phyloP scores from a whole-genome alignment of 1,140 invertebrate species.

The Ostrea edulis region DNA sequence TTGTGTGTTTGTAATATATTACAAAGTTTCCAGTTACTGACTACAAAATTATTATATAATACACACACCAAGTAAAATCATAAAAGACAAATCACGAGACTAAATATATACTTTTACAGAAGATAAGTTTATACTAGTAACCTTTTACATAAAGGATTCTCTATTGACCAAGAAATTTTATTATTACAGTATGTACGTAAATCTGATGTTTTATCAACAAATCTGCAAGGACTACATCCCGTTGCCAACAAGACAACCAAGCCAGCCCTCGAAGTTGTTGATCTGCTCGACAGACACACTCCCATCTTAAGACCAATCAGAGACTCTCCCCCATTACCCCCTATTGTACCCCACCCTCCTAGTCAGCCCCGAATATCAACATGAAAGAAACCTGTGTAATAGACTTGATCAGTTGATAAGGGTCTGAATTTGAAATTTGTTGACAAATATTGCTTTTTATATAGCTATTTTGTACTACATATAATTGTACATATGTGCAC shows the following conservation, averaged over 20 bases:
- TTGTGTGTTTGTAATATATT: too few species aligned
- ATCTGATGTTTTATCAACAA: conserved; percentile 66
- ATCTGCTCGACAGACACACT: conserved; percentile 72
- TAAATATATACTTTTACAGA: too few species aligned
- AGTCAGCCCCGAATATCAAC: conserved; percentile 59
- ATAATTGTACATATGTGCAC: conserved; percentile 2
- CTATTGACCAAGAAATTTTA: conserved; percentile 41
- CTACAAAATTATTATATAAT: too few species aligned
- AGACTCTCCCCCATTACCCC: conserved; percentile 73
- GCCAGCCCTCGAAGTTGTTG: conserved; percentile 66
- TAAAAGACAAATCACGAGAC: too few species aligned
- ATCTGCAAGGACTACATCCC: conserved; percentile 66
- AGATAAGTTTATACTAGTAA: too few species aligned
- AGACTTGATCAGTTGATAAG: background rate
- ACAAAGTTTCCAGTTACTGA: too few species aligned
- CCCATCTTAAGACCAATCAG: conserved; percentile 70
- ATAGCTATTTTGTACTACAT: conserved; percentile 22
- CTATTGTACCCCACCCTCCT: conserved; percentile 71
- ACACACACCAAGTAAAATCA: too few species aligned
- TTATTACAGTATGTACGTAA: conserved; percentile 69
- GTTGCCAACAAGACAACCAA: conserved; percentile 59
- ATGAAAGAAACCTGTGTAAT: conserved; percentile 9
- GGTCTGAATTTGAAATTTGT: background rate
- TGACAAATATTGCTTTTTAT: conserved; percentile 24
- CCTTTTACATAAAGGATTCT: too few species aligned